Evolutionary conservation across 1,140 invertebrate genomes (phyloP).

Genomic region (Brachionus angularis): DNA sequence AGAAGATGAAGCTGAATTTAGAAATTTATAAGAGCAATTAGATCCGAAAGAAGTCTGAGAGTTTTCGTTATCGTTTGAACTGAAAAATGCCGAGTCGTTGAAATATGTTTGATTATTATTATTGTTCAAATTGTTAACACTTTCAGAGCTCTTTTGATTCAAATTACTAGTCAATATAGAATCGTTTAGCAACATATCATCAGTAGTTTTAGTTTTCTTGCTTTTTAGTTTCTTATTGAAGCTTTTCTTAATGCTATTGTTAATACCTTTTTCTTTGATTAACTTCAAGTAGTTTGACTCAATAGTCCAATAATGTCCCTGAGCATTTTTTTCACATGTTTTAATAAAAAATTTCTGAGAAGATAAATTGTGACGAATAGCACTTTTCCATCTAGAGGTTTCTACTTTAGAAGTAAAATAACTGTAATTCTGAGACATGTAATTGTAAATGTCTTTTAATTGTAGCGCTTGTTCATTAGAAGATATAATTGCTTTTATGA

Average conservation of each 20-base stretch:
- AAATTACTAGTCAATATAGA: not conserved
- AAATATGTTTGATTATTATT: not conserved
- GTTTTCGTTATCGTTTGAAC: slow-evolving; percentile 15
- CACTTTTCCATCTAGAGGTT: slow-evolving; percentile 29
- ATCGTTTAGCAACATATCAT: no score
- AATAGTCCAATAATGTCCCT: slow-evolving; percentile 40
- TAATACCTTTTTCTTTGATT: slow-evolving; percentile 29
- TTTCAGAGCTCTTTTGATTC: not conserved
- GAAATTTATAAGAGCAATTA: not conserved
- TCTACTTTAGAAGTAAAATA: slow-evolving; percentile 36
- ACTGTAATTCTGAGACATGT: slow-evolving; percentile 17
- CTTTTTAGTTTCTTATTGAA: not conserved
- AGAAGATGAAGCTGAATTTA: no score
- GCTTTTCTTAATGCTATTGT: not conserved
- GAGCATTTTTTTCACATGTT: slow-evolving; percentile 16
- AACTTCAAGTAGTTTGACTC: slow-evolving; percentile 10
- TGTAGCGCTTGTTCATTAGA: not conserved
- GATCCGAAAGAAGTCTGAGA: not conserved
- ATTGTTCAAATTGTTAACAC: not conserved
- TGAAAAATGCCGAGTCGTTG: slow-evolving; percentile 38
- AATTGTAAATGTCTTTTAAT: slow-evolving; percentile 37
- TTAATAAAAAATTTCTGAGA: slow-evolving; percentile 40
- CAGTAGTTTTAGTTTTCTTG: not conserved
- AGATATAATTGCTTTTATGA: slow-evolving; percentile 22
- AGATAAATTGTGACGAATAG: slow-evolving; percentile 39